These are phyloP conservation scores for Fabriciana adippe DNA, from an alignment of 2,888 invertebrate genomes.

Conservation along the genomic window DNA sequence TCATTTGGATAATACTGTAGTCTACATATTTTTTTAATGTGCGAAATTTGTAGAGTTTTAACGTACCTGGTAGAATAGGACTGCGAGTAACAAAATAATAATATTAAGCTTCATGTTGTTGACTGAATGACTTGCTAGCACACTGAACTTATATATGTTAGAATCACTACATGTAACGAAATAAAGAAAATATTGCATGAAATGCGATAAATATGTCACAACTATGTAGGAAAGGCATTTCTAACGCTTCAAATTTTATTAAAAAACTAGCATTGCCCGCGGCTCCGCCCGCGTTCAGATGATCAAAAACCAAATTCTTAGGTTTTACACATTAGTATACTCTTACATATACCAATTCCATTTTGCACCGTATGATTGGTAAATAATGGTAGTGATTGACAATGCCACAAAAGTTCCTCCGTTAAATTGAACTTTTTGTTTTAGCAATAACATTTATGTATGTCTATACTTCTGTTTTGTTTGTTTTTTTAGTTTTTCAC, in stretches of 20 bases:
- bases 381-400: no score
- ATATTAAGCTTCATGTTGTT: constrained; percentile 14
- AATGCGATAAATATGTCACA: constrained; percentile 11
- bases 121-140: constrained; percentile 10
- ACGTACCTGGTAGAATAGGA: constrained; percentile 25
- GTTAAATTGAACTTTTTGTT: no score
- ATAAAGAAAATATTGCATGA: not conserved
- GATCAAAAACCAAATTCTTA: no score
- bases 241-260: not conserved
- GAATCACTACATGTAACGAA: constrained; percentile 3
- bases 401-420: no score
- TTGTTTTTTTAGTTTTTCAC: no score
- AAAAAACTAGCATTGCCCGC: no score
- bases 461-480: no score
- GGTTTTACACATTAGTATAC: no score
- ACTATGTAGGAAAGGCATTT: not conserved
- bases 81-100: constrained; percentile 10
- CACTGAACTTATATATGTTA: constrained; percentile 27
- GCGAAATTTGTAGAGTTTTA: not conserved
- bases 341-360: no score
- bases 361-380: no score
- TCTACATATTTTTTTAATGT: not conserved
- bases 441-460: no score
- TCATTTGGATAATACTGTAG: not conserved
- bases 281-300: no score